Conservation (phyloP, 2,113 vertebrate species). For the Amazona vittata region DNA sequence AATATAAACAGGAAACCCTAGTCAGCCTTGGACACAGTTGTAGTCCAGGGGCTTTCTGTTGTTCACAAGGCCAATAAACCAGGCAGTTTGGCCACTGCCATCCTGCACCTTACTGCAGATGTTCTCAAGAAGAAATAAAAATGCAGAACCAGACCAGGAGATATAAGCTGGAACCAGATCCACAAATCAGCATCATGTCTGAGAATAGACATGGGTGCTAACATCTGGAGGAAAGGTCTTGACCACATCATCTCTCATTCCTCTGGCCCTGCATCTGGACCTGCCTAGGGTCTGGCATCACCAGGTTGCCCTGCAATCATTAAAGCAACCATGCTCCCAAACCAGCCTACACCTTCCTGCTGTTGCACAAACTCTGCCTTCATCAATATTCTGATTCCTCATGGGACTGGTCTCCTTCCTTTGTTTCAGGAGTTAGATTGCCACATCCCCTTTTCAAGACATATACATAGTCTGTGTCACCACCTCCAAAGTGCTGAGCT, state of each 20-base stretch:
- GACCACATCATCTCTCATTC: fast-evolving
- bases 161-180: background rate
- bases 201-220: background rate
- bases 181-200: background rate
- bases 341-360: background rate
- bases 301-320: background rate
- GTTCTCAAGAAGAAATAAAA: background rate
- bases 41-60: background rate
- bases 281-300: background rate
- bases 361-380: background rate
- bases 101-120: background rate
- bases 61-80: background rate
- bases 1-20: background rate
- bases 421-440: background rate
- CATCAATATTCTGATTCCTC: background rate
- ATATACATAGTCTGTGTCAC: background rate
- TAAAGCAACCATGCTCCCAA: background rate
- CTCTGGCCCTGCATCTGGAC: background rate
- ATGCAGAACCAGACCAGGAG: background rate
- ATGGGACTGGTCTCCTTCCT: background rate
- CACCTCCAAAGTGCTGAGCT: background rate
- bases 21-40: background rate
- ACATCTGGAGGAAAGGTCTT: fast-evolving
- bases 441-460: background rate
- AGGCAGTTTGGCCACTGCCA: background rate